phyloP scores from a whole-genome alignment of 1,140 invertebrate genomes.

The Macrosteles quadrilineatus region DNA sequence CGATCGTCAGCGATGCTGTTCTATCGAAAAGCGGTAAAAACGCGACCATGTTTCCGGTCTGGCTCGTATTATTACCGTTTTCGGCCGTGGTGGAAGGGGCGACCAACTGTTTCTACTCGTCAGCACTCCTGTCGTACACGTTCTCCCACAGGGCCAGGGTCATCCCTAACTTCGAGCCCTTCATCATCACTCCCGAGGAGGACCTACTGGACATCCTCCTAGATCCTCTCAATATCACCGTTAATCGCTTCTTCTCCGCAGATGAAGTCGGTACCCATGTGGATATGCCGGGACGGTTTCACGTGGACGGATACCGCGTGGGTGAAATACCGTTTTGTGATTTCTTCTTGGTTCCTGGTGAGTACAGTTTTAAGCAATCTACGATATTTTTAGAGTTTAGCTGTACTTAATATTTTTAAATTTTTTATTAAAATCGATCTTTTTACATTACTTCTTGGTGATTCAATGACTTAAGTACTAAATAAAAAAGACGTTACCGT shows the following conservation, averaged over 20 bases:
- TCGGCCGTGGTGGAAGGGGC: neutral
- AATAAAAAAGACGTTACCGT: too few species aligned
- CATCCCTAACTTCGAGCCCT: neutral
- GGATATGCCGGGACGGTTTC: neutral
- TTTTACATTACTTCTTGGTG: too few species aligned
- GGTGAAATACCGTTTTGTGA: neutral
- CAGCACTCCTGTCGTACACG: slow-evolving; percentile 3
- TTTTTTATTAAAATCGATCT: too few species aligned
- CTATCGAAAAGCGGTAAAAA: too few species aligned
- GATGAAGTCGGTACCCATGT: slow-evolving; percentile 1
- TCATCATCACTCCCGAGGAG: neutral
- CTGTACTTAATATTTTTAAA: too few species aligned
- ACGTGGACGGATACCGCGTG: neutral
- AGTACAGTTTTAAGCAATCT: neutral
- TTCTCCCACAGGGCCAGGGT: neutral
- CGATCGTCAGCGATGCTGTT: too few species aligned
- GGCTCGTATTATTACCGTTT: neutral
- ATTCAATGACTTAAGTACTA: too few species aligned
- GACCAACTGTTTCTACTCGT: neutral
- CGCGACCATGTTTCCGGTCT: too few species aligned
- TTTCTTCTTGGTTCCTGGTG: slow-evolving; percentile 10
- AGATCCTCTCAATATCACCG: neutral
- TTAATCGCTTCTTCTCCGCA: neutral
- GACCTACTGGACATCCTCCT: neutral
- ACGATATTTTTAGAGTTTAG: too few species aligned